These are phyloP conservation scores for Synergus japonicus DNA, from an alignment of 2,888 invertebrate species.

Conservation along the genomic window DNA sequence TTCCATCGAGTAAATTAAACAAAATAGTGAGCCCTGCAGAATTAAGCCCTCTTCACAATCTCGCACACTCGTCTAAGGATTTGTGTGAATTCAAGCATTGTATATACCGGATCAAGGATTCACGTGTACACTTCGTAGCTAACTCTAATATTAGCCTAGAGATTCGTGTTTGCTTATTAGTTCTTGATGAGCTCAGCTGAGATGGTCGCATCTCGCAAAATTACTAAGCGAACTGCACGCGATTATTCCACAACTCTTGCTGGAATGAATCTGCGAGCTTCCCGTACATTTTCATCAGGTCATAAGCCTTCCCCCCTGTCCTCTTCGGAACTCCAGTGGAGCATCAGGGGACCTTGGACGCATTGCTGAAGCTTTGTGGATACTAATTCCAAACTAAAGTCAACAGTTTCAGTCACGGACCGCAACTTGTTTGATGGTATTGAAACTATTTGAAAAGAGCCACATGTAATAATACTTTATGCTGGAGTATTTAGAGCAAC, in stretches of 20 bases:
- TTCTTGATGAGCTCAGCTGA: constrained; percentile 49
- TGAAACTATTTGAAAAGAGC: not conserved
- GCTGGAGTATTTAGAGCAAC: not conserved
- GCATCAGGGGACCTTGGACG: not conserved
- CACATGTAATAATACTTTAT: not conserved
- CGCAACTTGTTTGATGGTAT: not conserved
- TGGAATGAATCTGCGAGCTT: constrained; percentile 40
- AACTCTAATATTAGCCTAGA: constrained; percentile 52
- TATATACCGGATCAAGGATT: constrained; percentile 38
- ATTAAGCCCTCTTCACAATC: not conserved
- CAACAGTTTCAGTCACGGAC: not conserved
- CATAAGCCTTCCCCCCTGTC: constrained; percentile 24
- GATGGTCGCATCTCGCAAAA: constrained; percentile 50
- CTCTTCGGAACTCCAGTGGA: not conserved
- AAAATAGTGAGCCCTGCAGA: not conserved
- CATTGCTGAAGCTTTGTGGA: not conserved
- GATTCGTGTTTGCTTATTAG: constrained; percentile 56
- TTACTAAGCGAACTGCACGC: constrained; percentile 45
- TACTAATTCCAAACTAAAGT: constrained; percentile 8
- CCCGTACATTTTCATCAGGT: constrained; percentile 27
- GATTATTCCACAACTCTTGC: constrained; percentile 44
- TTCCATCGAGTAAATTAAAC: not conserved
- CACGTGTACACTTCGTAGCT: constrained; percentile 43
- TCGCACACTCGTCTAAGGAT: not conserved
- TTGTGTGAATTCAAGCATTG: constrained; percentile 6